phyloP scores from a whole-genome alignment of 2,113 vertebrate species.

The Eleginops maclovinus region DNA sequence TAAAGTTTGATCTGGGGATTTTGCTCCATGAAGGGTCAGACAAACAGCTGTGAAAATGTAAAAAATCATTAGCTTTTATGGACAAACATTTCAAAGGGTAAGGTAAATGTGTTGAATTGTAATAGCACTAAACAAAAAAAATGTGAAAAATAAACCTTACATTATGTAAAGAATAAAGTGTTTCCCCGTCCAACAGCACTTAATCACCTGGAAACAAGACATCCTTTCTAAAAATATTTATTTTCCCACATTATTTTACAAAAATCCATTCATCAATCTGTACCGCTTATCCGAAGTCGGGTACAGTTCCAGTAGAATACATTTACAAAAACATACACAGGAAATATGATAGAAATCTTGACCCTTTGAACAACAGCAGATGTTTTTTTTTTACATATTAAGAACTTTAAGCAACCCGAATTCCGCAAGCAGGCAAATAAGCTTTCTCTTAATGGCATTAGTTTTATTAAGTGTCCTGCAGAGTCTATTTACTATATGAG shows the following conservation, averaged over 20 bases:
- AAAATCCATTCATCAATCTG: no score
- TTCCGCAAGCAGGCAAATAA: slow-evolving; percentile 16
- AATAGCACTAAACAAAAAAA: no score
- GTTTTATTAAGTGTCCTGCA: slow-evolving; percentile 51
- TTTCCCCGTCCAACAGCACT: slow-evolving; percentile 33
- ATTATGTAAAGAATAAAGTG: no score
- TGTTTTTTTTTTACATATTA: background rate
- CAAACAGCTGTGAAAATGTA: no score
- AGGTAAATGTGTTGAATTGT: no score
- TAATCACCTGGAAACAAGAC: slow-evolving; percentile 64
- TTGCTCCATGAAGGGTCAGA: no score
- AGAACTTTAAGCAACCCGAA: slow-evolving; percentile 1
- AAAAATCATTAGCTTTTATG: no score
- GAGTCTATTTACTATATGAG: slow-evolving; percentile 45
- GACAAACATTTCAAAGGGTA: no score
- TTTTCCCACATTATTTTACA: slow-evolving; percentile 10
- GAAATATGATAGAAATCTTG: slow-evolving; percentile 4
- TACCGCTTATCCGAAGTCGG: no score
- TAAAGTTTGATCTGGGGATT: no score
- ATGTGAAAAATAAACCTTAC: no score
- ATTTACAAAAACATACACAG: slow-evolving; percentile 42
- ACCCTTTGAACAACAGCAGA: background rate
- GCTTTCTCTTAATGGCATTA: slow-evolving; percentile 37
- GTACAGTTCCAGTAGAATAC: no score
- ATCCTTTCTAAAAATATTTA: slow-evolving; percentile 64